Conservation (phyloP, 2,113 vertebrate species). For the Cyanoramphus novaezelandiae region DNA sequence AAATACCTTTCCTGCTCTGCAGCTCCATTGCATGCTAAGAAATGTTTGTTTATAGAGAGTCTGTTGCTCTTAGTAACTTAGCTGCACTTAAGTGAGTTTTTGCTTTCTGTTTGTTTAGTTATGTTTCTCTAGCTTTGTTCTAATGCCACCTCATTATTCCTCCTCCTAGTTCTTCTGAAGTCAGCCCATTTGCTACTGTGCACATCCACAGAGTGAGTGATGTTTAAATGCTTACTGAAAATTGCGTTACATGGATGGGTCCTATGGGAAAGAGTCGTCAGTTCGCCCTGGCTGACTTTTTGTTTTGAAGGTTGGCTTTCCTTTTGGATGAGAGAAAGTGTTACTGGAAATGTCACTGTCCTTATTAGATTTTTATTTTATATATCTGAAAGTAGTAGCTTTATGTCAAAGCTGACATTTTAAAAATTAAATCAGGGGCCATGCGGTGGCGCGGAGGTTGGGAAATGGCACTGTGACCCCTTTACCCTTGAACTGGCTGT, state of each 20-base stretch:
- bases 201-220: conserved; percentile 62
- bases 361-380: conserved; percentile 57
- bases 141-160: background rate
- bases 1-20: background rate
- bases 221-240: background rate
- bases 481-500: background rate
- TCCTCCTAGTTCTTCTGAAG: conserved; percentile 74
- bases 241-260: background rate
- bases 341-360: conserved; percentile 23
- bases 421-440: background rate
- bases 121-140: background rate
- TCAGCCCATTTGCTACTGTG: conserved; percentile 72
- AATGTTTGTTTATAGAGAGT: background rate
- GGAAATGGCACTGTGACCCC: conserved; percentile 31
- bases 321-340: conserved; percentile 17
- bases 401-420: conserved; percentile 68
- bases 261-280: background rate
- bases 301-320: background rate
- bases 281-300: background rate
- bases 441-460: background rate
- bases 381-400: conserved; percentile 55
- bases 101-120: background rate
- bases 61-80: background rate
- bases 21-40: background rate
- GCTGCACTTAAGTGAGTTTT: background rate